phyloP scores from a whole-genome alignment of 2,888 invertebrate genomes.

The Trissoscelio sp. region DNA sequence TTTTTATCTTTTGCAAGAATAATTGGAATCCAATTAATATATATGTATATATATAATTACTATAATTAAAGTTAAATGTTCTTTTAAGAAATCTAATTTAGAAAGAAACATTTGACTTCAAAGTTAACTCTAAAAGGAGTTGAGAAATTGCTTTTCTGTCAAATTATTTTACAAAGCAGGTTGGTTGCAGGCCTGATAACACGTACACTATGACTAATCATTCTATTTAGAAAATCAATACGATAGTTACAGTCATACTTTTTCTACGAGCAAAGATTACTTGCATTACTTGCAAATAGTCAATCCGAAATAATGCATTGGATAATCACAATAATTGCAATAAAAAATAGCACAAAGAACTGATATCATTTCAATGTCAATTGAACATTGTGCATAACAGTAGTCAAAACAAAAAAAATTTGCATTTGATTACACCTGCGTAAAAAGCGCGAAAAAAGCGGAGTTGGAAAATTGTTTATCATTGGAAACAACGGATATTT shows the following conservation, averaged over 20 bases:
- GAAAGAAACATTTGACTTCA: no score
- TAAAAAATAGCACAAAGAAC: not conserved
- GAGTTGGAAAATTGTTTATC: conserved; percentile 7
- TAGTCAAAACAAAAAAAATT: no score
- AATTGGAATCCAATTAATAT: no score
- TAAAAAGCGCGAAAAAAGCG: conserved; percentile 4
- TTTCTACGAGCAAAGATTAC: not conserved
- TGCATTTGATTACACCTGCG: not conserved
- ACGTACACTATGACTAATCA: not conserved
- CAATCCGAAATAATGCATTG: not conserved
- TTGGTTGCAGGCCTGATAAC: not conserved
- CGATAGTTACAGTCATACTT: not conserved
- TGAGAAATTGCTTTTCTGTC: no score
- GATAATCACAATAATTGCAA: not conserved
- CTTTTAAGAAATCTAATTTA: not conserved
- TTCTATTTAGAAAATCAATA: not conserved
- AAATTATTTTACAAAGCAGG: not conserved
- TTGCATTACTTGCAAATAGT: conserved; percentile 14
- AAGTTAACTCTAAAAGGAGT: no score
- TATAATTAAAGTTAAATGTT: no score
- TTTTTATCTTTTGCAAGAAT: no score
- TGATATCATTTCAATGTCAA: not conserved
- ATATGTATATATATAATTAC: no score
- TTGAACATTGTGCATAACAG: no score
- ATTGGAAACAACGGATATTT: conserved; percentile 2